Conservation (phyloP, 1,140 invertebrate genomes). For the Pseudomyrmex pallidus region DNA sequence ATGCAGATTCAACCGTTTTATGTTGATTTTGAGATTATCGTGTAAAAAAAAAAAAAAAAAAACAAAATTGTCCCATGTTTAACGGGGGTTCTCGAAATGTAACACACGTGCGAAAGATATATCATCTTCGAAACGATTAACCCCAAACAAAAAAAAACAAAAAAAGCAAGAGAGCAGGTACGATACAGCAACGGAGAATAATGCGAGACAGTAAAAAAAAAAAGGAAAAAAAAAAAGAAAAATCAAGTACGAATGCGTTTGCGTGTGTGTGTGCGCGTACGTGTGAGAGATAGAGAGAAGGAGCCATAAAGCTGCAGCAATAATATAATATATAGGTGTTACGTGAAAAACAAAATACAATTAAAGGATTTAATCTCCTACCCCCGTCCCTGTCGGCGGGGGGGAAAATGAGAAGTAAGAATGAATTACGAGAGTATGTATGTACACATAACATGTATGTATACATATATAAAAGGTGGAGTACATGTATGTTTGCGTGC, state of each 20-base stretch:
- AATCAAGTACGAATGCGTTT: slow-evolving; percentile 11
- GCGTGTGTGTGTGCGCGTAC: background rate
- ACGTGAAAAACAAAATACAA: slow-evolving; percentile 68
- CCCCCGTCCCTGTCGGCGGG: background rate
- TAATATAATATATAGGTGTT: slow-evolving; percentile 82
- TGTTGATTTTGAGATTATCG: background rate
- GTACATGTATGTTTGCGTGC: too few species aligned
- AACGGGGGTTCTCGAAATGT: slow-evolving; percentile 25
- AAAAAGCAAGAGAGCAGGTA: slow-evolving; percentile 17
- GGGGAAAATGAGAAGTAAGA: slow-evolving; percentile 28
- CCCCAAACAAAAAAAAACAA: too few species aligned
- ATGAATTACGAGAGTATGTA: slow-evolving; percentile 65
- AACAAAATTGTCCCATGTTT: slow-evolving; percentile 3
- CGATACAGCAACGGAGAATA: slow-evolving; percentile 2
- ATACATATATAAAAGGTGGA: background rate
- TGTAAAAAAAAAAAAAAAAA: background rate
- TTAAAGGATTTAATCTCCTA: slow-evolving; percentile 66
- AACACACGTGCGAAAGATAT: background rate
- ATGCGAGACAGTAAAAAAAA: slow-evolving; percentile 11
- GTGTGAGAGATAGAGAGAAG: slow-evolving; percentile 32
- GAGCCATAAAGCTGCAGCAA: slow-evolving; percentile 81
- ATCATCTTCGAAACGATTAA: slow-evolving; percentile 44
- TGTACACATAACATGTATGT: slow-evolving; percentile 43
- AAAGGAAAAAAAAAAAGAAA: too few species aligned
- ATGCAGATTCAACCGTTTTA: background rate